Base-by-base conservation (phyloP, 1,140 invertebrate species). In the Mercenaria mercenaria region DNA sequence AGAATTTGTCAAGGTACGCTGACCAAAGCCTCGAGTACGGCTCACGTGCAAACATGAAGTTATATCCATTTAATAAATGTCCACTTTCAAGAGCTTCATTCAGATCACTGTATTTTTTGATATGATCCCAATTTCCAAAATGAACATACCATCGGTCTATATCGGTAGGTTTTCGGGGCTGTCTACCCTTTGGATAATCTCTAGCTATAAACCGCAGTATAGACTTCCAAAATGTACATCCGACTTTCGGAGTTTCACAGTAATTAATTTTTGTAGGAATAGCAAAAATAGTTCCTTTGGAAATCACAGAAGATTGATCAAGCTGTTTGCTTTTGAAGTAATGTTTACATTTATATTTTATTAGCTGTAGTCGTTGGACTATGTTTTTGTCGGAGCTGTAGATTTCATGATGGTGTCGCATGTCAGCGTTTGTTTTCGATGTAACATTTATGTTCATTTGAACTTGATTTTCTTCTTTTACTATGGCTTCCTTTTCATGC, bases 1-100 rank as follows among this genome's bases (percentile, higher is more conserved):
- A 90, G 41, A 86, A 89, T 83, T 93, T 93, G 69, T 93, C 91
- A 32, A 93, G 69, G 50, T 87, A 93, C n/a, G 90, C 88, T 8
- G 92, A 92, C 81, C 83, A 93, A 15, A 93, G 34, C 69, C 91
- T 64, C 1, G 81, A 81, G 74, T 89, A 93, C 3, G 92, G 92
- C 34, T 92, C 79, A 39, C 92, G 81, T 0, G 79, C 81, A 47
- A 93, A 91, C 88, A 93, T 88, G 47, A 93, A 83, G 32, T 29
- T 8, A n/a, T 77, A 56, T 18, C 39, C 67, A 1, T 59, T 52
- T 6, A 26, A 3, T 34, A 76, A 56, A 15, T 37, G n/a, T 29
- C 15, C 39, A 23, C 23, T 32, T n/a, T 26, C 8, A 8, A 56
- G 50, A 29, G 15, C 39, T 18, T 23, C 10, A 29, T 34, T 50